These are phyloP conservation scores for Melieria omissa DNA, from an alignment of 2,888 invertebrate species.

Conservation along the genomic window DNA sequence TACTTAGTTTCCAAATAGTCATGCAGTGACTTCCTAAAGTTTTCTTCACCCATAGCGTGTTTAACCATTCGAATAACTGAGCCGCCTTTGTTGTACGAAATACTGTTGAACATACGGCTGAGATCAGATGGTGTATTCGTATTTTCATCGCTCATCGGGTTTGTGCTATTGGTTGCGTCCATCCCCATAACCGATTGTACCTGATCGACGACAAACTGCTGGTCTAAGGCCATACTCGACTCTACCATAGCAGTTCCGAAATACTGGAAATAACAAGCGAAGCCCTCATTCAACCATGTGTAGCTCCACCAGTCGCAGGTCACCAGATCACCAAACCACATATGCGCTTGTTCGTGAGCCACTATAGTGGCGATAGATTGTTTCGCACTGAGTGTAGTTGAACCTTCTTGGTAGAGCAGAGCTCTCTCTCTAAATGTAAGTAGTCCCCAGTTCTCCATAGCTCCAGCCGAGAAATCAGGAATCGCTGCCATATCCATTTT, in stretches of 20 bases:
- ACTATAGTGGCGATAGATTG: slow-evolving; percentile 73
- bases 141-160: slow-evolving; percentile 71
- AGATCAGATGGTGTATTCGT: slow-evolving; percentile 72
- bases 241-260: slow-evolving; percentile 69
- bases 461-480: slow-evolving; percentile 84
- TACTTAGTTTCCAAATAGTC: slow-evolving; percentile 68
- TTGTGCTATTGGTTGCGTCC: slow-evolving; percentile 72
- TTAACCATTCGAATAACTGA: slow-evolving; percentile 76
- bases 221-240: slow-evolving; percentile 72
- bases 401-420: slow-evolving; percentile 73
- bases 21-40: slow-evolving; percentile 70
- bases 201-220: slow-evolving; percentile 78
- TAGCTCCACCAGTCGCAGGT: slow-evolving; percentile 69
- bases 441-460: slow-evolving; percentile 94
- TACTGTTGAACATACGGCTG: slow-evolving; percentile 73
- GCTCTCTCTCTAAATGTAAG: slow-evolving; percentile 82
- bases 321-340: slow-evolving; percentile 76
- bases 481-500: slow-evolving; percentile 89
- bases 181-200: slow-evolving; percentile 72
- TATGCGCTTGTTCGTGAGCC: slow-evolving; percentile 70
- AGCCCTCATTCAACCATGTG: slow-evolving; percentile 76
- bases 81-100: slow-evolving; percentile 78
- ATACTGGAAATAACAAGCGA: slow-evolving; percentile 80
- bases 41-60: slow-evolving; percentile 70
- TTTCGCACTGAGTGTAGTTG: slow-evolving; percentile 71